phyloP scores from a whole-genome alignment of 2,113 vertebrate genomes.

The Gambusia holbrooki region DNA sequence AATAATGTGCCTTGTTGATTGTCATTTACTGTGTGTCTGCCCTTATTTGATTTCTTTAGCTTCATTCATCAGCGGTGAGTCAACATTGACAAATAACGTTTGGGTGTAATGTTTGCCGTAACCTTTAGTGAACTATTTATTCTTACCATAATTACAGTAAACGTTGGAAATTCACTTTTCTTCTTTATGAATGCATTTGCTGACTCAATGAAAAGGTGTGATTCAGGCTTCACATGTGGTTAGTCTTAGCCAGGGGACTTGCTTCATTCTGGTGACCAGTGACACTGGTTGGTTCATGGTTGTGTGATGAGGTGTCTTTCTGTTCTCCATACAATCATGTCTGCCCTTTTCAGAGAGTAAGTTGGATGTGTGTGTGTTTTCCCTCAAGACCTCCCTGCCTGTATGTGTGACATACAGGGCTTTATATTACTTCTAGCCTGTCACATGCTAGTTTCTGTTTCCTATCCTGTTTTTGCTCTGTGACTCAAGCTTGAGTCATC shows the following conservation, averaged over 20 bases:
- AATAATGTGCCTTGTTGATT: not conserved
- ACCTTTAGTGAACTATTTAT: too few species aligned
- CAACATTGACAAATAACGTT: too few species aligned
- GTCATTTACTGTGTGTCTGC: too few species aligned
- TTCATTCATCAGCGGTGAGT: not conserved
- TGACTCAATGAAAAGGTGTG: too few species aligned
- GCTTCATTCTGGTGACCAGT: not conserved
- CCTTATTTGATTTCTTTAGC: not conserved
- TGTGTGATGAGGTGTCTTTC: conserved; percentile 1
- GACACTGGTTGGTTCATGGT: not conserved
- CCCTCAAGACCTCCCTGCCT: conserved; percentile 10
- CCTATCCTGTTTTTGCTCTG: conserved; percentile 26
- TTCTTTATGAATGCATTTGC: not conserved
- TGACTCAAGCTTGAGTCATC: conserved; percentile 64
- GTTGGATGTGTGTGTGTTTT: conserved; percentile 21
- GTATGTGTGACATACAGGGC: not conserved
- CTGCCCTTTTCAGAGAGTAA: conserved; percentile 3
- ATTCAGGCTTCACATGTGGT: too few species aligned
- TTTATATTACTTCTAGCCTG: not conserved
- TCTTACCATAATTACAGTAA: not conserved
- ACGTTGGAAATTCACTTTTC: not conserved
- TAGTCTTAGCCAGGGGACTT: too few species aligned
- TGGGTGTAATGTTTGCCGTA: not conserved
- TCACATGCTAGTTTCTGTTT: not conserved
- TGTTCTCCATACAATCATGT: conserved; percentile 6